Evolutionary conservation across 2,888 invertebrate species (phyloP), one percentile per base, ranked within the genome.

Genomic region (Ormyrus labotus): DNA sequence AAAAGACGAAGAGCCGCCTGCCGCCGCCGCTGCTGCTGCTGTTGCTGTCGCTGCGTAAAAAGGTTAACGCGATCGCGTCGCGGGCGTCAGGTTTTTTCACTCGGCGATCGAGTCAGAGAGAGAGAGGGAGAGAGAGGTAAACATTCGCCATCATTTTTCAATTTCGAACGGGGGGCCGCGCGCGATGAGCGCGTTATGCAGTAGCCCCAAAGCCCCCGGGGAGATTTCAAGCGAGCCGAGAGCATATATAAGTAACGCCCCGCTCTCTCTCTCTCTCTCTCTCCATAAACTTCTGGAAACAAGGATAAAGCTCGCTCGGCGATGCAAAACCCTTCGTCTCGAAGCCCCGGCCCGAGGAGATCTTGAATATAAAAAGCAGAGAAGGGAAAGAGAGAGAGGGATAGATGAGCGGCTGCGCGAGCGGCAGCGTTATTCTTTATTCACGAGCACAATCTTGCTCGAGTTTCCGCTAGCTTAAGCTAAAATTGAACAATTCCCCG

Each of bases 401-500:
- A 64, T 48, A 64, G 63, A 73, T 45, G 57, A 57, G 13, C 19
- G 8, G 63, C 61, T 6, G 57, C 34, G 34, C 5, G 13, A 47
- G 57, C 13, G 9, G 55, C 9, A 11, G 19, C 34, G 58, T 58
- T 79, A 74, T 74, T 79, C 57, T 73, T 61, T 72, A 11, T 64
- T 81, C 58, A 64, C 75, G 10, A 53, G n/a, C 71, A 58, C 80
- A 78, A 79, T 72, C 78, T 75, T 76, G 78, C 58, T 9, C 50
- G 57, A 65, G 70, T 83, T 82, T 83, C 79, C 79, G 82, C 76
- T 84, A 83, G 85, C 82, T 86, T 85, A 84, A 86, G 86, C 85
- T 87, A 85, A 86, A 88, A 88, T 87, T 87, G 87, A 87, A 87
- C 86, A 85, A 87, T 88, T 87, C 87, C 88, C 88, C n/a, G 71